phyloP scores from a whole-genome alignment of 1,140 invertebrate genomes.

The Lepidostoma basale region DNA sequence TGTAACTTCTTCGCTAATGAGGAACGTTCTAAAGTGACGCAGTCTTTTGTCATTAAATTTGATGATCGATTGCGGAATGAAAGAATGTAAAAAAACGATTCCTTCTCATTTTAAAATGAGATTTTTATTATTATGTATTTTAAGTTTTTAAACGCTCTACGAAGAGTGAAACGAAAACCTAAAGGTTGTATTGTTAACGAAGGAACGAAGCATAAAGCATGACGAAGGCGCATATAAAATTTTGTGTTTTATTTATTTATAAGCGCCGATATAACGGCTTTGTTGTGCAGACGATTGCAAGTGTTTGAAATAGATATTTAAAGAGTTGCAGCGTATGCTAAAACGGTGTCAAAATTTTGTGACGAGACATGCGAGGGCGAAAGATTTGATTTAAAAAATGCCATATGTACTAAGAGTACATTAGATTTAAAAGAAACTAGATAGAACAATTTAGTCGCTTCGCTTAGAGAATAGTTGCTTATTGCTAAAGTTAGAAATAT shows the following conservation, averaged over 20 bases:
- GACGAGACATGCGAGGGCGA: not conserved
- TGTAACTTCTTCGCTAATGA: too few species aligned
- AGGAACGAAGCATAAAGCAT: too few species aligned
- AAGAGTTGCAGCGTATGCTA: not conserved
- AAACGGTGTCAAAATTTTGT: not conserved
- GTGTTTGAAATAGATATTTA: not conserved
- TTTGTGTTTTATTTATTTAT: not conserved
- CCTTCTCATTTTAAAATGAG: too few species aligned
- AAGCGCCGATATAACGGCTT: not conserved
- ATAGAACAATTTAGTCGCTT: conserved; percentile 12
- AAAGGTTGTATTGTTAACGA: too few species aligned
- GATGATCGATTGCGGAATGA: too few species aligned
- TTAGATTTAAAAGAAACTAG: not conserved
- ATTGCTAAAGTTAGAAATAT: not conserved
- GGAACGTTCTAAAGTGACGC: too few species aligned
- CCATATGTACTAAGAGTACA: not conserved
- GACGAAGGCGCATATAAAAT: too few species aligned
- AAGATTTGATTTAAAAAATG: not conserved
- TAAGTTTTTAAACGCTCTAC: too few species aligned
- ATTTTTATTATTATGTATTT: too few species aligned
- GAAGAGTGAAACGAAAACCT: too few species aligned
- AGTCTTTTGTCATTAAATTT: too few species aligned
- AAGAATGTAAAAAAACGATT: too few species aligned
- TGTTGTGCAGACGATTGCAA: not conserved
- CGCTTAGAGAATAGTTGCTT: conserved; percentile 2